Base-by-base conservation (phyloP, 2,113 vertebrate species). In the Platycercus adscitus region DNA sequence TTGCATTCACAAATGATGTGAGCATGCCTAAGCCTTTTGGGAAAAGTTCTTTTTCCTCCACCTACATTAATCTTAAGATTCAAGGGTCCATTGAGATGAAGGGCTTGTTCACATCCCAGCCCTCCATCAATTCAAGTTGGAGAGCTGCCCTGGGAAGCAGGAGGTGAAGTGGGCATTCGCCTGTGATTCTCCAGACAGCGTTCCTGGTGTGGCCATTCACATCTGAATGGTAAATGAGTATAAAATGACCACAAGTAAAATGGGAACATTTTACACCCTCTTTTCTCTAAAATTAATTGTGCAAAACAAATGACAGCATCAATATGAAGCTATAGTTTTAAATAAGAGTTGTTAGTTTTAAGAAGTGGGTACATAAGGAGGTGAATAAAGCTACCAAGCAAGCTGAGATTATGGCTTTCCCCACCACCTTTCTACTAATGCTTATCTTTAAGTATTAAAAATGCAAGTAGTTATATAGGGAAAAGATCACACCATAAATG, bases 161-260 rank as follows among this genome's bases (percentile, higher is more conserved):
- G 19, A 84, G 49, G 50, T 88, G 44, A 14, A 87, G 17, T 17
- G 50, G 50, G 44, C 28, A 20, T 61, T 91, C 4, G 13, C 31
- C 31, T 0, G 0, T 0, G 1, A 7, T 70, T 75, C 49, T 86
- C 81, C 68, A 55, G 82, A 23, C 0, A 1, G 5, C 60, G 11
- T 29, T 80, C 35, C 69, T 63, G n/a, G n/a, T 70, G 63, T 63
- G 63, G 17, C 53, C 35, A 9, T 52, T 79, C 69, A 86, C 15
- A 28, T 55, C 39, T 31, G 76, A 78, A 26, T 35, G 23, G 25
- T 49, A 41, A 73, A 17, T 29, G 39, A 43, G 39, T 71, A 28
- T 23, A 75, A 86, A 90, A 90, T 44, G 24, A 29, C 41, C 53
- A 90, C 39, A 47, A 13, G 21, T 73, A 60, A 83, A 93, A 81